Evolutionary conservation across 1,140 invertebrate genomes (phyloP).

Genomic region (Stegodyphus mimosarum): DNA sequence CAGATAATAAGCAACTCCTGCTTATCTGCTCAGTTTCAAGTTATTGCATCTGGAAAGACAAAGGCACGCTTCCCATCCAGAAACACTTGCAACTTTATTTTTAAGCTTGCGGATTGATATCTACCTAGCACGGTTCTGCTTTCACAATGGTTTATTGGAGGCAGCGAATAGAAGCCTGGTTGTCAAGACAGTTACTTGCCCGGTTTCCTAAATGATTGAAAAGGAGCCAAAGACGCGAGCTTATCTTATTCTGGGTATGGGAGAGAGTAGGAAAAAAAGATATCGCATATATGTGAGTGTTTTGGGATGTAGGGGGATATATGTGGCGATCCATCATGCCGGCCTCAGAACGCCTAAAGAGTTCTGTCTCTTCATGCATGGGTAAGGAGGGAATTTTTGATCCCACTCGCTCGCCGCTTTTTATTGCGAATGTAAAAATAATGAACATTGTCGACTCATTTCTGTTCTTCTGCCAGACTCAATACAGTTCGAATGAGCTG

Average conservation of each 20-base stretch:
- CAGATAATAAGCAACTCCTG: too few species aligned
- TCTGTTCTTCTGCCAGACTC: too few species aligned
- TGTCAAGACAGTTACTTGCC: slow-evolving; percentile 47
- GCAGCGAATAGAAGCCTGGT: slow-evolving; percentile 33
- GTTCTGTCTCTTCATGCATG: slow-evolving; percentile 37
- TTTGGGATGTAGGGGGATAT: slow-evolving; percentile 38
- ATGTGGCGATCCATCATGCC: slow-evolving; percentile 38
- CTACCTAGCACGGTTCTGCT: too few species aligned
- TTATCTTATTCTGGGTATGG: slow-evolving; percentile 15
- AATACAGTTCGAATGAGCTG: too few species aligned
- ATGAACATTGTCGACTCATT: neutral
- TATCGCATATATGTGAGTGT: slow-evolving; percentile 56
- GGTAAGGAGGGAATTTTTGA: neutral
- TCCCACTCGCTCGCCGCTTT: neutral
- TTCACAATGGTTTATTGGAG: neutral
- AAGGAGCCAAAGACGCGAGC: slow-evolving; percentile 55
- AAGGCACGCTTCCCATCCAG: too few species aligned
- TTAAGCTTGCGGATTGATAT: too few species aligned
- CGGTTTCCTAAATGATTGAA: slow-evolving; percentile 59
- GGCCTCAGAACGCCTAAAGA: slow-evolving; percentile 32
- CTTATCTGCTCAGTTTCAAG: too few species aligned
- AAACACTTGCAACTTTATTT: neutral
- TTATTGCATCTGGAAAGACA: too few species aligned
- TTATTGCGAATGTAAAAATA: slow-evolving; percentile 57
- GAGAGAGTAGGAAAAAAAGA: slow-evolving; percentile 15